Conservation (phyloP, 2,797 vertebrate species). For the Natrix natrix region DNA sequence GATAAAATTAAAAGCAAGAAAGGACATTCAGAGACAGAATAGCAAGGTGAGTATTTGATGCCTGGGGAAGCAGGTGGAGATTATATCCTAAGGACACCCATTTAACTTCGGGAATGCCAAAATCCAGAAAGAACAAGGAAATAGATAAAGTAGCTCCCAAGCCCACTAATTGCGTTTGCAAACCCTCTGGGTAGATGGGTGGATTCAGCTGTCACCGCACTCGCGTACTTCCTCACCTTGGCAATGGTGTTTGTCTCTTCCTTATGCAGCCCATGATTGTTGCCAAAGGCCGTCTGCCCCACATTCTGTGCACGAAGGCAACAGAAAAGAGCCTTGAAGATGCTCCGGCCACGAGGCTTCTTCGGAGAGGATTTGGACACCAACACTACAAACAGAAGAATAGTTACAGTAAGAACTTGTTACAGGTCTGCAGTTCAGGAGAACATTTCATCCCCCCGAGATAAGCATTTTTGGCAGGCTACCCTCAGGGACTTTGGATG, state of each 20-base stretch:
- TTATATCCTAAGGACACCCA: background rate
- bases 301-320: conserved; percentile 86
- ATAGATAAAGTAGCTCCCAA: background rate
- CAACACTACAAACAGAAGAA: conserved; percentile 71
- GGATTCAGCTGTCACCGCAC: background rate
- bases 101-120: background rate
- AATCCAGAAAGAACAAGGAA: background rate
- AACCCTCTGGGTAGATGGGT: background rate
- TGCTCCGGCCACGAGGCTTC: conserved; percentile 85
- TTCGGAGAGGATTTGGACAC: conserved; percentile 82
- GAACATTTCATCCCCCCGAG: background rate
- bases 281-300: conserved; percentile 74
- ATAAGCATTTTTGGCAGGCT: background rate
- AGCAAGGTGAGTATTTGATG: background rate
- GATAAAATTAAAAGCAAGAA: background rate
- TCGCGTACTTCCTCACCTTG: conserved; percentile 75
- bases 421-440: background rate
- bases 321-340: conserved; percentile 89
- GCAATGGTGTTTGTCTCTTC: conserved; percentile 83
- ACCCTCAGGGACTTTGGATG: background rate
- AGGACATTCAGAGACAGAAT: background rate
- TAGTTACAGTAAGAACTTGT: background rate
- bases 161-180: background rate
- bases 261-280: conserved; percentile 78
- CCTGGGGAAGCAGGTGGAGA: background rate